Conservation (phyloP, 2,797 vertebrate species). For the Tragelaphus eurycerus region DNA sequence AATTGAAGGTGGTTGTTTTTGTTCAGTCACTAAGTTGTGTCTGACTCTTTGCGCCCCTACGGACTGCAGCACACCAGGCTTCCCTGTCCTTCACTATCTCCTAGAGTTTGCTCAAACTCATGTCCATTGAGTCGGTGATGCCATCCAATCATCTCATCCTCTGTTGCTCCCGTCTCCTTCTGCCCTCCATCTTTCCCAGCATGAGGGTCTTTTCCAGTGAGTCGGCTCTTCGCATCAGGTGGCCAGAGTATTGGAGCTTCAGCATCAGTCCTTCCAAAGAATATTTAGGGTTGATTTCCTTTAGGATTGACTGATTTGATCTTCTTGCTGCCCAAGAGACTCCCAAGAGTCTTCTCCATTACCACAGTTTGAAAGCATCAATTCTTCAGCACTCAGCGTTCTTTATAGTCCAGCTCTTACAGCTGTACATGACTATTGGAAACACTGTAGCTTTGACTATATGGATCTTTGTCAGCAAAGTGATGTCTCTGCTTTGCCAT, state of each 20-base stretch:
- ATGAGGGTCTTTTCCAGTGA: not conserved
- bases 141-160: not conserved
- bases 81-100: not conserved
- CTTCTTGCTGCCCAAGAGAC: not conserved
- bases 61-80: not conserved
- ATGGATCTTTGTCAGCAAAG: not conserved
- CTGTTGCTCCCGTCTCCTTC: not conserved
- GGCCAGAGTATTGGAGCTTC: not conserved
- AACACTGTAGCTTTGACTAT: not conserved
- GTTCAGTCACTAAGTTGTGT: not conserved
- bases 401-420: not conserved
- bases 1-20: not conserved
- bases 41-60: not conserved
- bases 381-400: not conserved
- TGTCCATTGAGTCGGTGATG: not conserved
- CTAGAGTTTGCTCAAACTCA: not conserved
- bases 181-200: not conserved
- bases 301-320: not conserved
- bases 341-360: not conserved
- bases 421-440: not conserved
- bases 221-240: not conserved
- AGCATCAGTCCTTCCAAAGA: not conserved
- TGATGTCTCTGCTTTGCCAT: not conserved
- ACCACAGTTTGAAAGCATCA: not conserved
- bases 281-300: not conserved